Percentiles rank a stretch among this genome's conserved stretches.
Evolutionary conservation across 2,113 vertebrate species (phyloP).

Genomic region (Eurypyga helias): DNA sequence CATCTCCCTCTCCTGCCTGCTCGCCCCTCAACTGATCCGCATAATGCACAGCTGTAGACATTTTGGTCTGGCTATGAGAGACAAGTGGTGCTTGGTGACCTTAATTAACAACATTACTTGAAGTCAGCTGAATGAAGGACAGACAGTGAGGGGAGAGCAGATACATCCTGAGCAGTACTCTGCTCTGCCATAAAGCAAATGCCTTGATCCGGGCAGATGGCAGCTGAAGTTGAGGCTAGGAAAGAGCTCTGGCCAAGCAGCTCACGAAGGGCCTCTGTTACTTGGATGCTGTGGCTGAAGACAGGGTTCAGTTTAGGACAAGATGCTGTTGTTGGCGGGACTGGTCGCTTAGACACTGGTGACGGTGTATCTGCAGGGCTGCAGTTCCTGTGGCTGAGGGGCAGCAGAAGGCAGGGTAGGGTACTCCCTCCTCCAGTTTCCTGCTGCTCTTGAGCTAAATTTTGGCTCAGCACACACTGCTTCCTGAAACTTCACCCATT

Average conservation of each 20-base stretch:
- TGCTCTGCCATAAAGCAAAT: background rate
- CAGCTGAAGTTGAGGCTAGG: background rate
- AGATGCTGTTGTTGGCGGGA: background rate
- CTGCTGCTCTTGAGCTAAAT: background rate
- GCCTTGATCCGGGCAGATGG: background rate
- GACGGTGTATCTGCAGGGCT: background rate
- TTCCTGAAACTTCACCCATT: background rate
- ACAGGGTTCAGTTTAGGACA: background rate
- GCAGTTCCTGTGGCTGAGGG: background rate
- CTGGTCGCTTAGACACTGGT: background rate
- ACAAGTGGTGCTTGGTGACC: background rate
- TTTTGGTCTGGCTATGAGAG: background rate
- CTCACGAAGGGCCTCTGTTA: background rate
- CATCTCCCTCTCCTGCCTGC: background rate
- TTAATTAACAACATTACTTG: background rate
- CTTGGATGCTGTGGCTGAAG: background rate
- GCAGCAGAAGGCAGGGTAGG: background rate
- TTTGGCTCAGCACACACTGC: background rate
- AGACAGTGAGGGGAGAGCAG: accelerated
- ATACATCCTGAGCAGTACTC: background rate
- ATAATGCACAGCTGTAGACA: background rate
- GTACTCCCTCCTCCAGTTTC: background rate
- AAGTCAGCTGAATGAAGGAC: background rate
- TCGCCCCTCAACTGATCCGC: background rate
- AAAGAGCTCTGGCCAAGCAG: background rate